Evolutionary conservation across 2,113 vertebrate species (phyloP).

Genomic region (Elaphurus davidianus): DNA sequence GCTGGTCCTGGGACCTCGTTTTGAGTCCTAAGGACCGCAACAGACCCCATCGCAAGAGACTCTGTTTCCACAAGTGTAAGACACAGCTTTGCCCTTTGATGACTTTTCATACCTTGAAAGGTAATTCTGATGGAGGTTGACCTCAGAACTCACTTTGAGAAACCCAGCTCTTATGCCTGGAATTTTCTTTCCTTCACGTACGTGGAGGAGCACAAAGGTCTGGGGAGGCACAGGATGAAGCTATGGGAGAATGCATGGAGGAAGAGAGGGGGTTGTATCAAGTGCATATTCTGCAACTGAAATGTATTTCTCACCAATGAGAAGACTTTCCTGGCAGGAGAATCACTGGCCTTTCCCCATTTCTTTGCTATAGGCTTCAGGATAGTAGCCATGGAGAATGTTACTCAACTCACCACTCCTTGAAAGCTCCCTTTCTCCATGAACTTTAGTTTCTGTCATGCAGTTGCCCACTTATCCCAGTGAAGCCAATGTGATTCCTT

Average conservation of each 20-base stretch:
- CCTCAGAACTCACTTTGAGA: neutral
- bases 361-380: neutral
- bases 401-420: neutral
- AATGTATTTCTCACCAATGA: neutral
- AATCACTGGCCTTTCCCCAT: neutral
- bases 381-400: neutral
- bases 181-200: neutral
- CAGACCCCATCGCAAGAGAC: neutral
- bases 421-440: neutral
- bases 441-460: neutral
- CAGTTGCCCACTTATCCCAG: neutral
- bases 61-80: neutral
- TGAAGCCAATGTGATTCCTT: neutral
- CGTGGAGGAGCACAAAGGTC: neutral
- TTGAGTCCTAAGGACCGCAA: neutral
- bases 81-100: neutral
- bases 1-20: neutral
- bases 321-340: neutral
- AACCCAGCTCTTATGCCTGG: neutral
- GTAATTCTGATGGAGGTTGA: neutral
- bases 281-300: neutral
- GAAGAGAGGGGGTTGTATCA: neutral
- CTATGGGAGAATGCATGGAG: fast-evolving
- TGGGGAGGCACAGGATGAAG: no score
- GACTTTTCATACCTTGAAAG: neutral